A percentile compares a stretch with the other conserved stretches of the same genome.
phyloP scores from a whole-genome alignment of 2,113 vertebrate species.

The Cricetomys ansorgei region DNA sequence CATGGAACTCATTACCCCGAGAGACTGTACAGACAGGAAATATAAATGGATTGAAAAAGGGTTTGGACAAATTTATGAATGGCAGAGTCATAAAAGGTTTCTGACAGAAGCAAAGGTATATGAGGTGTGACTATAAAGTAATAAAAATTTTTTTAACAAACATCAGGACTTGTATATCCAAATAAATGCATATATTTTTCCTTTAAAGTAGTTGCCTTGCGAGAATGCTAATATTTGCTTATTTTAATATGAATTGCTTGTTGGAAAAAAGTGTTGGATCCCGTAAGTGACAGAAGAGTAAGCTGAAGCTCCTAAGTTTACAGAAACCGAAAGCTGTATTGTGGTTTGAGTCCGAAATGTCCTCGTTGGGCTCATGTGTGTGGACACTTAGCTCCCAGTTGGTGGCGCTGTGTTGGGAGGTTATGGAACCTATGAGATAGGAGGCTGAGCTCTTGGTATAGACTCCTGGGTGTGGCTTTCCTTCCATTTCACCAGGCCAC shows the following conservation, averaged over 20 bases:
- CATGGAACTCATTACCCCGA: slow-evolving; percentile 81
- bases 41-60: slow-evolving; percentile 82
- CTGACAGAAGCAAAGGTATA: slow-evolving; percentile 78
- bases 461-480: background rate
- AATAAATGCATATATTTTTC: slow-evolving; percentile 64
- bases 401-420: background rate
- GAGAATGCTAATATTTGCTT: slow-evolving; percentile 40
- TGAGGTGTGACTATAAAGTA: slow-evolving; percentile 73
- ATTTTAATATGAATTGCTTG: slow-evolving; percentile 43
- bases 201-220: slow-evolving; percentile 52
- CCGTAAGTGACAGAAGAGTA: background rate
- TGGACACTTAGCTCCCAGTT: background rate
- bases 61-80: slow-evolving; percentile 83
- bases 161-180: slow-evolving; percentile 61
- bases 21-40: slow-evolving; percentile 79
- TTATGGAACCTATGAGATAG: background rate
- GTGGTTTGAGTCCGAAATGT: background rate
- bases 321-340: slow-evolving; percentile 17
- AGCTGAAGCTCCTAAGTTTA: background rate
- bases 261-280: background rate
- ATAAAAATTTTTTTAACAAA: slow-evolving; percentile 65
- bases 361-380: background rate
- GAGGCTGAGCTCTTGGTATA: background rate
- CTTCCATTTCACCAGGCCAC: background rate
- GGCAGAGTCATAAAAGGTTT: slow-evolving; percentile 77